These are phyloP conservation scores for Campoplex nolae DNA, from an alignment of 2,888 invertebrate genomes.

Conservation along the genomic window DNA sequence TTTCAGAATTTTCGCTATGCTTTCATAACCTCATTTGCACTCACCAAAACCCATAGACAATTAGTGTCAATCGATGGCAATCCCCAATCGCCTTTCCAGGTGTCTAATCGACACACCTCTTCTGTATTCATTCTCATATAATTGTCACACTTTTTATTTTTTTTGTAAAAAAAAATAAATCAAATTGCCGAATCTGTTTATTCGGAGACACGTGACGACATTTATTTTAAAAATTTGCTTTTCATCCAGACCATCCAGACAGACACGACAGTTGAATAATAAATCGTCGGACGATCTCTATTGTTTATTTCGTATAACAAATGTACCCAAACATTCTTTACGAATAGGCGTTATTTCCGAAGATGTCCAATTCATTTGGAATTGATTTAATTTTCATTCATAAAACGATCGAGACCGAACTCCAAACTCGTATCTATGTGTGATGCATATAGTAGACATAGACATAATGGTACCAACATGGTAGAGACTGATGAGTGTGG, in stretches of 20 bases:
- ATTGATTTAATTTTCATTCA: constrained; percentile 28
- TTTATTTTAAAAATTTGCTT: constrained; percentile 6
- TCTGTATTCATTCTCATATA: constrained; percentile 68
- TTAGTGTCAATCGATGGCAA: constrained; percentile 88
- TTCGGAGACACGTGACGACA: constrained; percentile 50
- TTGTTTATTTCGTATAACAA: background rate
- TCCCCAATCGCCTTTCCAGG: constrained; percentile 90
- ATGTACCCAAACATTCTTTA: background rate
- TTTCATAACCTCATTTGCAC: constrained; percentile 66
- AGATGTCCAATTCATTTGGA: background rate
- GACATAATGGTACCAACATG: background rate
- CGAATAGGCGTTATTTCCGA: background rate
- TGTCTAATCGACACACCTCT: constrained; percentile 83
- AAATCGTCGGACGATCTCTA: background rate
- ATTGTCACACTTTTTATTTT: constrained; percentile 26
- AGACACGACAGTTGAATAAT: constrained; percentile 18
- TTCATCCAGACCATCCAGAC: background rate
- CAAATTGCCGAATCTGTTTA: constrained; percentile 40
- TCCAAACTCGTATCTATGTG: background rate
- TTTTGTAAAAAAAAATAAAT: background rate
- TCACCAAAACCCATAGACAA: constrained; percentile 88
- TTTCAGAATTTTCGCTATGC: background rate
- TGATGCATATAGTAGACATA: too few relatives aligned
- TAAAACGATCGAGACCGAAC: background rate
- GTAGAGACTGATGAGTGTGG: background rate